A percentile compares a stretch with the other conserved stretches of the same genome.
Conservation (phyloP, 2,113 vertebrate genomes). For the Atherinomorus stipes region DNA sequence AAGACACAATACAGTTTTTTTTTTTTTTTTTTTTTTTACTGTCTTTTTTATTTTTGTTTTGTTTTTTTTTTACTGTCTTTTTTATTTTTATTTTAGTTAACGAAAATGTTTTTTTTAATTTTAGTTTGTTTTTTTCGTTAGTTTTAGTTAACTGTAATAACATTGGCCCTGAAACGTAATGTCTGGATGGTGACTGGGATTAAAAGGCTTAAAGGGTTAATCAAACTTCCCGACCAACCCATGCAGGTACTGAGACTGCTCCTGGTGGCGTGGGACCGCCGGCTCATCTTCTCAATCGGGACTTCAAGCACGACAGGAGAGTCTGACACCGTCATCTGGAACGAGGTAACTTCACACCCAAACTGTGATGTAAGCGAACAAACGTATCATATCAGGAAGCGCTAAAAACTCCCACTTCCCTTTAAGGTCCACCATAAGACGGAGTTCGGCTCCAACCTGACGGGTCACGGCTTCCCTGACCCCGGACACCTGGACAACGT, state of each 20-base stretch:
- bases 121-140: too few relatives aligned
- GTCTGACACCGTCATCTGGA: constrained; percentile 96
- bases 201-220: too few relatives aligned
- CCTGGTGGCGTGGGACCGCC: constrained; percentile 93
- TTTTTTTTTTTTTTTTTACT: too few relatives aligned
- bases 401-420: neutral
- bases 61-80: too few relatives aligned
- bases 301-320: constrained; percentile 96
- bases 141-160: too few relatives aligned
- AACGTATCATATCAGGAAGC: neutral
- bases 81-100: too few relatives aligned
- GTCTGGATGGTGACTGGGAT: too few relatives aligned
- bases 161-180: too few relatives aligned
- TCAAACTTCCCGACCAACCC: neutral
- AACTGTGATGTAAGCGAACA: neutral
- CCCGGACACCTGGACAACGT: constrained; percentile 85
- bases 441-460: constrained; percentile 95
- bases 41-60: too few relatives aligned
- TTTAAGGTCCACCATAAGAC: constrained; percentile 93
- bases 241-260: constrained; percentile 90
- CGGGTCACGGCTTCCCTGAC: constrained; percentile 93
- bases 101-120: too few relatives aligned
- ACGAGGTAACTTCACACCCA: constrained; percentile 77
- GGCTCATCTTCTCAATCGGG: constrained; percentile 93
- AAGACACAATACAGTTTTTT: too few relatives aligned